Conservation (phyloP, 2,888 invertebrate genomes). For the Oasisia sp. region DNA sequence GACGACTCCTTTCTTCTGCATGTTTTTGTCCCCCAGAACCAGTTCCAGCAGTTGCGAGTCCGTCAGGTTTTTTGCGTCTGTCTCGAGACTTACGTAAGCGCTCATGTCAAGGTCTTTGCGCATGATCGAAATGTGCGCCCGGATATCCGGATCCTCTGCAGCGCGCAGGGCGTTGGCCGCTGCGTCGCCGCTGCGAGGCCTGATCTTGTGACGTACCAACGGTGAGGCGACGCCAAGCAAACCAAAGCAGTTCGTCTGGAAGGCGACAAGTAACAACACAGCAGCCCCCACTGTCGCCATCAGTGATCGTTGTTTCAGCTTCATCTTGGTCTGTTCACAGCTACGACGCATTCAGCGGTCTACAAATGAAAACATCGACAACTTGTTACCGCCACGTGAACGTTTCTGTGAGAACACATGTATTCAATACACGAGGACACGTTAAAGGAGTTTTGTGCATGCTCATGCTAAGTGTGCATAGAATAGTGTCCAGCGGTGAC, state of each 20-base stretch:
- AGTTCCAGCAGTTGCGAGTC: neutral
- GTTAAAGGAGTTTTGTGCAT: neutral
- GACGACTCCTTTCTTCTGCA: neutral
- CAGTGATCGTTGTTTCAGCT: neutral
- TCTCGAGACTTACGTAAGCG: neutral
- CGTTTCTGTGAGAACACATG: neutral
- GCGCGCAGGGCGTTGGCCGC: neutral
- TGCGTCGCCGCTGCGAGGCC: neutral
- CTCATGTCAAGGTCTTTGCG: constrained; percentile 26
- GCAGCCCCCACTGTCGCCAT: neutral
- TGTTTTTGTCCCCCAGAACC: neutral
- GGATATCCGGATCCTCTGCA: neutral
- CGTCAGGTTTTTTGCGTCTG: neutral
- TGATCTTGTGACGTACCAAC: neutral
- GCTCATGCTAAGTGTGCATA: neutral
- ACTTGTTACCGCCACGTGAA: neutral
- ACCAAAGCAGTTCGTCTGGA: neutral
- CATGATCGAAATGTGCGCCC: constrained; percentile 3
- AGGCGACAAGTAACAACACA: neutral
- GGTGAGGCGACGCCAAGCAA: neutral
- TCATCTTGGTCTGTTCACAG: neutral
- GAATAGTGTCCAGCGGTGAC: neutral
- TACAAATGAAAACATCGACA: neutral
- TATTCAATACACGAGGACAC: neutral
- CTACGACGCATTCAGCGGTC: neutral